These are phyloP conservation scores for Oopsacas minuta DNA, from an alignment of 37 sponge, comb jelly and placozoan species.

Conservation along the genomic window DNA sequence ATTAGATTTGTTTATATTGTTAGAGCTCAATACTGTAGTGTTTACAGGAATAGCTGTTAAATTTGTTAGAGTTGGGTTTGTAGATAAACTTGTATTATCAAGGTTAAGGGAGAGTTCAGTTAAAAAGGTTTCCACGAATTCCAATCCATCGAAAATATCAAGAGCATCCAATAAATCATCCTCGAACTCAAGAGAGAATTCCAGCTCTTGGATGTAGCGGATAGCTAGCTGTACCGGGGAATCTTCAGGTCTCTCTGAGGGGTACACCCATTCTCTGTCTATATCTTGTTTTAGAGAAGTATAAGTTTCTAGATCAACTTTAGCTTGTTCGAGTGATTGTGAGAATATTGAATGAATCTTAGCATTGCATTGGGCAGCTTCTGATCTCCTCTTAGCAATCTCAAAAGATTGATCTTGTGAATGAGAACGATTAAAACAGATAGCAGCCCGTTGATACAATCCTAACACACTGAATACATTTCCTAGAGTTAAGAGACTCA, in stretches of 20 bases:
- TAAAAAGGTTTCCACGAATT: neutral
- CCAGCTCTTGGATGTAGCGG: neutral
- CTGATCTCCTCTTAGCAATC: constrained; percentile 28
- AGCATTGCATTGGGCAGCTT: constrained; percentile 35
- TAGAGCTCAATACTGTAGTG: neutral
- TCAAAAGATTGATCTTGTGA: constrained; percentile 32
- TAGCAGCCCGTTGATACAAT: constrained; percentile 24
- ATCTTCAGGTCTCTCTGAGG: neutral
- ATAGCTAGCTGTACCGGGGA: neutral
- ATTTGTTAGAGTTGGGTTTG: neutral
- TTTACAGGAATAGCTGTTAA: neutral
- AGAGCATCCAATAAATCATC: neutral
- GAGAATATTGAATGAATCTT: constrained; percentile 25
- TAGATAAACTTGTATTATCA: neutral
- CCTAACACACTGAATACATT: constrained; percentile 55
- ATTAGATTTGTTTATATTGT: neutral
- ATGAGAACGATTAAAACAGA: constrained; percentile 24
- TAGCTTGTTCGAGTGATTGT: neutral
- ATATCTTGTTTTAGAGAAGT: neutral
- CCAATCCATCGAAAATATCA: neutral
- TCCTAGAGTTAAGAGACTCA: constrained; percentile 48
- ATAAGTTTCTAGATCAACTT: neutral
- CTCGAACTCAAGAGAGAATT: neutral
- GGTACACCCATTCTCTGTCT: neutral
- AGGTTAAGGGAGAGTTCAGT: too few relatives aligned